Conservation (phyloP, 2,797 vertebrate genomes). For the Xyrichtys novacula region DNA sequence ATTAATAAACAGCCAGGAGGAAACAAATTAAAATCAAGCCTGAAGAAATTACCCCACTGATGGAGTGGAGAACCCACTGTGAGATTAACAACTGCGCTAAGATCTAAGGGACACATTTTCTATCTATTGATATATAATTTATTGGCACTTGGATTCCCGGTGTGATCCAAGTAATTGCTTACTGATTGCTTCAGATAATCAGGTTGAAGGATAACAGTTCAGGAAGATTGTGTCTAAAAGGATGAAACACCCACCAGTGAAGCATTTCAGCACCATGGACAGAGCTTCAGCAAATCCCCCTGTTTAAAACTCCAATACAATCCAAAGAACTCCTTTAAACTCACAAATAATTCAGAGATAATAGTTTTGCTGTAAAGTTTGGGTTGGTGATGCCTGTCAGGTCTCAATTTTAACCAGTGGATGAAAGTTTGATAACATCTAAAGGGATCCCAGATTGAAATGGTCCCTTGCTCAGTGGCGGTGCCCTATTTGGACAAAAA, state of each 20-base stretch:
- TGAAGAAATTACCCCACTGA: conserved; percentile 24
- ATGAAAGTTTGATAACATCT: background rate
- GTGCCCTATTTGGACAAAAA: too few species aligned
- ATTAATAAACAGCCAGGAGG: conserved; percentile 49
- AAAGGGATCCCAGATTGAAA: too few species aligned
- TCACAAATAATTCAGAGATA: too few species aligned
- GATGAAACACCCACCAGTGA: background rate
- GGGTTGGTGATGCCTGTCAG: background rate
- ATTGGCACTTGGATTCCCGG: conserved; percentile 15
- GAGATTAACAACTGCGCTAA: conserved; percentile 18
- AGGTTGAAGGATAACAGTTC: background rate
- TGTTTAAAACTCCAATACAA: background rate
- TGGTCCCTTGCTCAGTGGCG: too few species aligned
- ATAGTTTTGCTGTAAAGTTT: background rate
- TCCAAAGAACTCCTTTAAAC: too few species aligned
- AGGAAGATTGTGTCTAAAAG: background rate
- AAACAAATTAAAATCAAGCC: conserved; percentile 41
- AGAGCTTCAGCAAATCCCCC: background rate
- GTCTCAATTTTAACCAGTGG: background rate
- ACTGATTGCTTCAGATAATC: conserved; percentile 39
- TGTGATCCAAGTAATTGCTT: conserved; percentile 31
- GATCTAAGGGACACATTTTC: conserved; percentile 21
- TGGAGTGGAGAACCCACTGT: conserved; percentile 13
- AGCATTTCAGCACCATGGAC: conserved; percentile 49
- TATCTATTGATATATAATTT: conserved; percentile 45